These are phyloP conservation scores for Nyctereutes procyonoides DNA, from an alignment of 2,113 vertebrate genomes.

Conservation along the genomic window DNA sequence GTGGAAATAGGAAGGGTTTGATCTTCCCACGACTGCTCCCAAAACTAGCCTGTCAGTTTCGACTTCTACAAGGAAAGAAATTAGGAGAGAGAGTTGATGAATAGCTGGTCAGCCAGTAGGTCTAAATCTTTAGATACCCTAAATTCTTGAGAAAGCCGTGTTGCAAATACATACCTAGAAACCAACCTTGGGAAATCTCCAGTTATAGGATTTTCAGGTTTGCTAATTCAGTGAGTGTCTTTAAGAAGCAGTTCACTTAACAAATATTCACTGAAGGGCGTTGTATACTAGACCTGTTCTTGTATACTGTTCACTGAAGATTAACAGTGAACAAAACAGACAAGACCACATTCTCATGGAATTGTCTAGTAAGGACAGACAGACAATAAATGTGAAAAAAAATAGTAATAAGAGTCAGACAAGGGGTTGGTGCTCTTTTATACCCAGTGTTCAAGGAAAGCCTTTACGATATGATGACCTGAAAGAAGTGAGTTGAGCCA, in stretches of 20 bases:
- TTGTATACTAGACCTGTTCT: neutral
- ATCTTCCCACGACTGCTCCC: neutral
- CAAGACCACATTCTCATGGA: neutral
- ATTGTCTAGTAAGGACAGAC: neutral
- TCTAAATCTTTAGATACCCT: neutral
- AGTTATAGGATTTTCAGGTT: fast-evolving
- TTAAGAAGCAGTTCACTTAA: neutral
- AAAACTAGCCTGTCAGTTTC: neutral
- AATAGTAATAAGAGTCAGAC: neutral
- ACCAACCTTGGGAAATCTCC: neutral
- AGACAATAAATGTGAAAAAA: neutral
- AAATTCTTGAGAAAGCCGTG: neutral
- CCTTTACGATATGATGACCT: neutral
- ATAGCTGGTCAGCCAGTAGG: fast-evolving
- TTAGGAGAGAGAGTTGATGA: neutral
- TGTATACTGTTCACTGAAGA: neutral
- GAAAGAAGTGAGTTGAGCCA: neutral
- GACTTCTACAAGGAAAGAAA: neutral
- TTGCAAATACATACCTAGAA: neutral
- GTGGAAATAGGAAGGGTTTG: neutral
- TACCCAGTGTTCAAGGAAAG: neutral
- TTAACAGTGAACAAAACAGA: neutral
- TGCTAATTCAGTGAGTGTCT: neutral
- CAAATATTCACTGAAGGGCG: neutral
- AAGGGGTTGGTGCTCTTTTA: neutral